phyloP scores from a whole-genome alignment of 2,113 vertebrate genomes.

The Mus pahari region DNA sequence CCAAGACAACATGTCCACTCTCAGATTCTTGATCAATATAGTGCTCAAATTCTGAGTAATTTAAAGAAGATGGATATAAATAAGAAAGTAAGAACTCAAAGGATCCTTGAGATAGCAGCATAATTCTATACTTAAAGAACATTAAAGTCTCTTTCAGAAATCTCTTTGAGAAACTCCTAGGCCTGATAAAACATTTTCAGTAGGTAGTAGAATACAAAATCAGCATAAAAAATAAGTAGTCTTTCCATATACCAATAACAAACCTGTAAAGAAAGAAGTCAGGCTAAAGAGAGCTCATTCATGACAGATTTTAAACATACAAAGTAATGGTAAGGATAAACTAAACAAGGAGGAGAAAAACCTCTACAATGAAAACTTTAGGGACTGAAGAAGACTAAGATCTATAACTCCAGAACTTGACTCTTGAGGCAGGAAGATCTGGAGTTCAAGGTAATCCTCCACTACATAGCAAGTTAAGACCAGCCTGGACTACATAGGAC shows the following conservation, averaged over 20 bases:
- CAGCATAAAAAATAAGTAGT: not conserved
- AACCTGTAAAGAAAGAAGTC: not conserved
- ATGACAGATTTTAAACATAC: not conserved
- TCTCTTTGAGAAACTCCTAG: not conserved
- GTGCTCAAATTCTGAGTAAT: not conserved
- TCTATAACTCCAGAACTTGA: not conserved
- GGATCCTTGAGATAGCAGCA: not conserved
- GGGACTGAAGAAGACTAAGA: not conserved
- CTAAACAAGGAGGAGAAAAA: not conserved
- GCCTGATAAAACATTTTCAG: not conserved
- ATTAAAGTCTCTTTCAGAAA: not conserved
- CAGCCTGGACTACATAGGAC: not conserved
- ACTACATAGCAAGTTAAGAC: not conserved
- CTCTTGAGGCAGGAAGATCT: not conserved
- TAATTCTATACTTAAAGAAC: not conserved
- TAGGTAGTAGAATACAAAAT: not conserved
- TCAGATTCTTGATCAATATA: not conserved
- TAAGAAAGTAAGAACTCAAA: not conserved
- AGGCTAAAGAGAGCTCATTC: not conserved
- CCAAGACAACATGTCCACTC: not conserved
- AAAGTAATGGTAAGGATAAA: not conserved
- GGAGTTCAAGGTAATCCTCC: not conserved
- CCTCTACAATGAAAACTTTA: not conserved
- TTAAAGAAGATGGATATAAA: not conserved
- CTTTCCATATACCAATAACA: not conserved